Percentiles rank a stretch among this genome's conserved stretches.
These are phyloP conservation scores for Chaitophorus viminalis DNA, from an alignment of 2,888 invertebrate species.

Conservation along the genomic window DNA sequence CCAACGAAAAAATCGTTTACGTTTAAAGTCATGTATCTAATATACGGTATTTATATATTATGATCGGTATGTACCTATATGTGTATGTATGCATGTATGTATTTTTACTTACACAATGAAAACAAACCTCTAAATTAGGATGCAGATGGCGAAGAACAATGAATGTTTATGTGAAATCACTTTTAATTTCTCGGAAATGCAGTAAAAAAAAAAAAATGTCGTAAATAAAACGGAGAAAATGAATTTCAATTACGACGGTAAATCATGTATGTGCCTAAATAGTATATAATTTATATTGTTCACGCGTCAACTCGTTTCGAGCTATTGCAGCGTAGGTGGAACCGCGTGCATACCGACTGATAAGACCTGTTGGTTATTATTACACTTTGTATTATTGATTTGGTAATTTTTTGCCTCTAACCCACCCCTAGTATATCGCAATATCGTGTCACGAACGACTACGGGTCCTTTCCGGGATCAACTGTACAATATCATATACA, in stretches of 20 bases:
- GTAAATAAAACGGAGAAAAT: background rate
- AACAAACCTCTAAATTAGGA: background rate
- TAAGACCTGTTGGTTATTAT: conserved; percentile 32
- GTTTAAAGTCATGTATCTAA: too few relatives aligned
- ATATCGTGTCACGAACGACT: background rate
- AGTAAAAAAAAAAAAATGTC: background rate
- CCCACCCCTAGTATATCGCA: background rate
- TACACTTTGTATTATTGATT: background rate
- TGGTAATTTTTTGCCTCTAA: background rate
- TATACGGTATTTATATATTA: too few relatives aligned
- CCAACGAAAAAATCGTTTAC: too few relatives aligned
- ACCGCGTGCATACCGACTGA: conserved; percentile 1
- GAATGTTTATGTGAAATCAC: background rate
- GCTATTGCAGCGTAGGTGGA: conserved; percentile 10
- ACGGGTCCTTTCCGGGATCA: background rate
- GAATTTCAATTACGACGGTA: conserved; percentile 9
- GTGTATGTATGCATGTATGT: too few relatives aligned
- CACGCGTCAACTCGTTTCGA: conserved; percentile 27
- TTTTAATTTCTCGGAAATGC: background rate
- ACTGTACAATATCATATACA: too few relatives aligned
- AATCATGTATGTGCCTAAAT: conserved; percentile 1
- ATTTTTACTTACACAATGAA: too few relatives aligned
- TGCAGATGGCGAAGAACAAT: background rate
- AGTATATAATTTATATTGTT: too few relatives aligned
- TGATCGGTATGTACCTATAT: too few relatives aligned